Base-by-base conservation (phyloP, 2,888 invertebrate species). In the Pecten maximus region DNA sequence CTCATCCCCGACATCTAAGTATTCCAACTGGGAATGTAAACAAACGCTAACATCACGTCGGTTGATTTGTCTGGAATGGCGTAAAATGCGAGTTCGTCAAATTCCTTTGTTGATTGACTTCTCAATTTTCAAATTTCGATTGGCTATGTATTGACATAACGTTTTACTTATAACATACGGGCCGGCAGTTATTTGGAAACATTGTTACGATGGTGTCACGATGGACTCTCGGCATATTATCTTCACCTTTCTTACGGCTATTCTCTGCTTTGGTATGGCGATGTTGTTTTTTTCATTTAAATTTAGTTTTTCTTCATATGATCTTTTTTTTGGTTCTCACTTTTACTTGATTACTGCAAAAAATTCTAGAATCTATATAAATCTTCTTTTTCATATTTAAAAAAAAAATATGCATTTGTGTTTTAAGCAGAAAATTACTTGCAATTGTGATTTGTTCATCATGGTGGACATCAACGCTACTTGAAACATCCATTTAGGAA, bases 101-200 rank as follows among this genome's bases (percentile, higher is more conserved):
- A 74, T 74, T 74, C 28, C 74, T 35, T 74, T 74, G 35, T 74
- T 28, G 74, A 28, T 74, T 35, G 74, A 74, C 74, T 74, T 74
- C 74, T 74, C 74, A 3, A 74, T 35, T 74, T 74, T 8, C 74
- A 28, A 74, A 74, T 74, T 74, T 28, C 10, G 35, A 28, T 35
- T 74, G 28, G 35, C 35, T 74, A 28, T 28, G 15, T 74, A 28
- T 74, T 74, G 28, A 28, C 74, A 6, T 2, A 74, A 15, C 74
- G 16, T 74, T 74, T 44, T 74, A 35, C 28, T 10, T 74, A 74
- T 74, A 74, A 74, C 35, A 35, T 0, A 28, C 35, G 74, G 0
- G 0, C 10, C 28, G 74, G 10, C 74, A 74, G 0, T 74, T 28
- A 23, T 74, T n/a, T 74, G 28, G 60, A 74, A 74, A 28, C 74